Percentiles rank a stretch among this genome's conserved stretches.
Conservation (phyloP, 2,113 vertebrate genomes). For the Fregetta grallaria region DNA sequence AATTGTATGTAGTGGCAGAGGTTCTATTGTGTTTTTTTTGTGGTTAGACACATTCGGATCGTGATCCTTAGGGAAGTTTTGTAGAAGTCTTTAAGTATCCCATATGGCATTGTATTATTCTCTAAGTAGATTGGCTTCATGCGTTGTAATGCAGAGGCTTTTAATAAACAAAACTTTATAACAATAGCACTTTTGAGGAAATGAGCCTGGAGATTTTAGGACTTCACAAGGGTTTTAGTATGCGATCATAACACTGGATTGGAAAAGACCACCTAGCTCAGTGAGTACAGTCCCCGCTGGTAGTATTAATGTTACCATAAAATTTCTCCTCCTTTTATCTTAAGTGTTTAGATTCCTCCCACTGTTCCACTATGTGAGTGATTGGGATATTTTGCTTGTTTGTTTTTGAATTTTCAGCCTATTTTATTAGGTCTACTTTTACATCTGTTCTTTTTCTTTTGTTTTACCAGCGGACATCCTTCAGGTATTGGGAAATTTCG, state of each 20-base stretch:
- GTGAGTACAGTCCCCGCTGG: not conserved
- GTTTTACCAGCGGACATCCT: not conserved
- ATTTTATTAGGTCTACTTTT: not conserved
- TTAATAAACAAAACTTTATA: not conserved
- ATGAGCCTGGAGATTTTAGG: slow-evolving; percentile 35
- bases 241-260: not conserved
- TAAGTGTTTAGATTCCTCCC: not conserved
- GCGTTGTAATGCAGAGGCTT: slow-evolving; percentile 17
- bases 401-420: not conserved
- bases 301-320: not conserved
- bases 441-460: not conserved
- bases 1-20: not conserved
- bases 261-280: slow-evolving; percentile 58
- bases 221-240: slow-evolving; percentile 5
- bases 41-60: slow-evolving; percentile 27
- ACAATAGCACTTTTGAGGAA: slow-evolving; percentile 61
- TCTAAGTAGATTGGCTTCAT: not conserved
- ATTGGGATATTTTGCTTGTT: not conserved
- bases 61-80: not conserved
- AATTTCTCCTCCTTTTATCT: not conserved
- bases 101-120: not conserved
- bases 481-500: not conserved
- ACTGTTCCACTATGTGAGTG: not conserved
- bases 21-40: slow-evolving; percentile 29
- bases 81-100: not conserved